Evolutionary conservation across 2,888 invertebrate species (phyloP).

Genomic region (Graphium colonna): DNA sequence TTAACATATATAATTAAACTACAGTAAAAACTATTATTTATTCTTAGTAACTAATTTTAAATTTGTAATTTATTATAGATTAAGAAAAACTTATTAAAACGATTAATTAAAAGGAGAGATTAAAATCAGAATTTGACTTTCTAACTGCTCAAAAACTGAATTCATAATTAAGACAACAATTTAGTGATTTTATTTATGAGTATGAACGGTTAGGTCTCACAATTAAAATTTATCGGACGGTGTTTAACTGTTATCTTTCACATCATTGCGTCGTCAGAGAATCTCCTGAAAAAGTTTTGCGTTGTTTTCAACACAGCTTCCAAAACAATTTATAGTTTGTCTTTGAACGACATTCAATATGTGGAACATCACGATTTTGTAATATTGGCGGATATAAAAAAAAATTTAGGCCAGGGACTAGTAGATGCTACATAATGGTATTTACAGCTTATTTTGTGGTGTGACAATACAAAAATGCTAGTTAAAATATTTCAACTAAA

Average conservation of each 20-base stretch:
- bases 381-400: constrained; percentile 26
- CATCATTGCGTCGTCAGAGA: constrained; percentile 29
- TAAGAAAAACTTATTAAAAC: too few species aligned
- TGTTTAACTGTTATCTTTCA: constrained; percentile 26
- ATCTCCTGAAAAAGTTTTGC: constrained; percentile 25
- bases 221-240: constrained; percentile 7
- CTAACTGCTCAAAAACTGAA: too few species aligned
- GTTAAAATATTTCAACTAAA: too few species aligned
- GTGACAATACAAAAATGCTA: constrained; percentile 20
- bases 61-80: too few species aligned
- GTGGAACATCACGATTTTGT: constrained; percentile 27
- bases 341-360: constrained; percentile 29
- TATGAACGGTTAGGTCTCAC: constrained; percentile 26
- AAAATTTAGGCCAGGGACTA: constrained; percentile 24
- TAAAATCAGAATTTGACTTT: too few species aligned
- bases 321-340: constrained; percentile 24
- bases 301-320: constrained; percentile 28
- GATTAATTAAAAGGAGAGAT: too few species aligned
- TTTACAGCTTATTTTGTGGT: constrained; percentile 27
- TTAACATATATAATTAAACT: too few species aligned
- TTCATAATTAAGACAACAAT: constrained; percentile 21
- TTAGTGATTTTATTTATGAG: constrained; percentile 24
- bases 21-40: too few species aligned
- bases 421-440: constrained; percentile 22
- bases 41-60: too few species aligned